These are phyloP conservation scores for Eleutherodactylus coqui DNA, from an alignment of 2,797 vertebrate genomes.

Conservation along the genomic window DNA sequence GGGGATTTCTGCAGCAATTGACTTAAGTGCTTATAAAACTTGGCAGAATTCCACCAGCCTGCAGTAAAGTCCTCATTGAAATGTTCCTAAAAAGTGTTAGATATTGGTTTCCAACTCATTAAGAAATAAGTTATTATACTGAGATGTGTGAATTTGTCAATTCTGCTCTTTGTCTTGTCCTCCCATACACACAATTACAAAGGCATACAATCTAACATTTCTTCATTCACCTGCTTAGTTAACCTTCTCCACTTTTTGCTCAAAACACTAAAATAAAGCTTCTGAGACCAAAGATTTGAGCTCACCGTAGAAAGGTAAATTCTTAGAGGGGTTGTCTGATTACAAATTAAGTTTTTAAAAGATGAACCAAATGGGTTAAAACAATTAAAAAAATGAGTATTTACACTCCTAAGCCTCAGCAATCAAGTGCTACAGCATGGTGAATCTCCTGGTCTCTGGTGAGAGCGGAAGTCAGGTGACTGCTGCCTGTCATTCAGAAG, in stretches of 20 bases:
- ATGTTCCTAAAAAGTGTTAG: constrained; percentile 56
- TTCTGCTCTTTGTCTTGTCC: background rate
- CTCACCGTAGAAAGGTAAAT: no score
- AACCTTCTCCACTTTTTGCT: background rate
- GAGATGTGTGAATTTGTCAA: constrained; percentile 6
- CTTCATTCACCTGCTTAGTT: background rate
- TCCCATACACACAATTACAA: background rate
- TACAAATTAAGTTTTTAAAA: no score
- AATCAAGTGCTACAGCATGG: no score
- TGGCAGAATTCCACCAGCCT: constrained; percentile 55
- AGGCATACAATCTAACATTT: background rate
- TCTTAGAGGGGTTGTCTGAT: no score
- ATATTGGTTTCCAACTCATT: constrained; percentile 43
- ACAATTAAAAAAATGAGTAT: no score
- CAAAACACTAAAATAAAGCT: background rate
- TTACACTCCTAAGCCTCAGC: no score
- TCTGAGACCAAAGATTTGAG: background rate
- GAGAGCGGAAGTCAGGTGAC: no score
- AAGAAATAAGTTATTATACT: constrained; percentile 37
- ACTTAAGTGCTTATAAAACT: constrained; percentile 58
- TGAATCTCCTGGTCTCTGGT: no score
- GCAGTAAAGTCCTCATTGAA: constrained; percentile 43
- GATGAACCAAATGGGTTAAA: no score
- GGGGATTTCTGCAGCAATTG: constrained; percentile 60
- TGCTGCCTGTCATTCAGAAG: no score